Evolutionary conservation across 2,113 vertebrate genomes (phyloP), one percentile per base, ranked within the genome.

Genomic region (Clarias macrocephalus): DNA sequence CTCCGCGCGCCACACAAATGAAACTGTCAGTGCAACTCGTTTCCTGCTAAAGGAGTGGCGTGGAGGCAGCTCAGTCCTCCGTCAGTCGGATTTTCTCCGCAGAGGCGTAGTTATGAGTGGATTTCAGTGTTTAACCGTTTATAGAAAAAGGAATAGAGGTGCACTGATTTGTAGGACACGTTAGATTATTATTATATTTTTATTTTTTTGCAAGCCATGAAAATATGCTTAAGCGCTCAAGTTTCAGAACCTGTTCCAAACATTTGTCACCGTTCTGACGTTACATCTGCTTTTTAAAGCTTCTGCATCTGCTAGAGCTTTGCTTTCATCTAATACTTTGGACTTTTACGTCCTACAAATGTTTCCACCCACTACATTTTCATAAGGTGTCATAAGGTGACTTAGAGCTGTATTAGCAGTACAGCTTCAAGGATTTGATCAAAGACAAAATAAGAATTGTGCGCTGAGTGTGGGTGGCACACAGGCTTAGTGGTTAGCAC

Each of bases 21-120:
- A 93, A 95, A 92, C 89, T 93, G 94, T 95, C 93, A 95, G 86
- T 84, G 88, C 42, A 84, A 81, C 83, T 92, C 62, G 84, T 84
- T 88, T 88, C 83, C 91, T 90, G 86, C 86, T 85, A 80, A 83
- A 84, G 54, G 83, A 88, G 77, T 60, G 68, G 65, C 75, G 85
- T 76, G 48, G 65, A 79, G 52, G 66, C 63, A 23, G 77, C 86
- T 76, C 59, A 65, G 76, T 77, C 81, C 65, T 89, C 13, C 8
- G 65, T 76, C 87, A 86, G 87, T 77, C 87, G 86, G 82, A 84
- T 83, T 91, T 90, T 81, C 68, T 86, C 48, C 82, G 83, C 84
- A 0, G 33, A 57, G 80, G 83, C 88, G 66, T 90, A 88, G 84
- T 86, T 83, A 25, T 83, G 62, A 76, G 80, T 83, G 70, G 52